Evolutionary conservation across 1,140 invertebrate genomes (phyloP), one percentile per base, ranked within the genome.

Genomic region (Leptonema lineaticorne): DNA sequence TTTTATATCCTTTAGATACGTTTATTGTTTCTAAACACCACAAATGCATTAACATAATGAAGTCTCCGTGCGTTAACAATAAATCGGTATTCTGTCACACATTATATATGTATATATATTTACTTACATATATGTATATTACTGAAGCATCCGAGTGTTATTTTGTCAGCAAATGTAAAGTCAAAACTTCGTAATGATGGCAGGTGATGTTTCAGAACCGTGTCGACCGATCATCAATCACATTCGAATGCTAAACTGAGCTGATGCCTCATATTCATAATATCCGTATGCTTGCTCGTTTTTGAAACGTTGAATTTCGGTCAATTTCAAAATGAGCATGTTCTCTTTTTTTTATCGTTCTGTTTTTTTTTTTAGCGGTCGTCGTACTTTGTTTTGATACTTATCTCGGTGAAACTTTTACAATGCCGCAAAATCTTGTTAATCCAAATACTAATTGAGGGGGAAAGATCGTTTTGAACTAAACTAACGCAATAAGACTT

Each of bases 191-290:
- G 59, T 33, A 16, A 59, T 22, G 30, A 37, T 45, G 37, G 29
- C 33, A 45, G 59, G 30, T 14, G 24, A 62, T 41, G 37, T 33
- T n/a, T n/a, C 59, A 37, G 27, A 62, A 45, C 33, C 59, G 59
- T 62, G 59, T 62, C 33, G 33, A 27, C 33, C 9, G 24, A 45
- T 62, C 59, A 62, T 62, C 59, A 62, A 62, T 62, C 59, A 62
- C 59, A 27, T 45, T 27, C n/a, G 30, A 59, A 59, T 29, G 53
- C 48, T 11, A 20, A 20, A 53, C 48, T 2, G 24, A 41, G 11
- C 30, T 4, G 41, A n/a, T 48, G 57, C 9, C 18, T 33, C 57
- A 59, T 59, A 59, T 59, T 59, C 57, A 59, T 59, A 59, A 59
- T 59, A 29, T 37, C 26, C 57, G 9, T 28, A 29, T 41, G 37